Evolutionary conservation across 53 echinoderm and acorn worm genomes (phyloP).

Genomic region (Echinometra lucunter): DNA sequence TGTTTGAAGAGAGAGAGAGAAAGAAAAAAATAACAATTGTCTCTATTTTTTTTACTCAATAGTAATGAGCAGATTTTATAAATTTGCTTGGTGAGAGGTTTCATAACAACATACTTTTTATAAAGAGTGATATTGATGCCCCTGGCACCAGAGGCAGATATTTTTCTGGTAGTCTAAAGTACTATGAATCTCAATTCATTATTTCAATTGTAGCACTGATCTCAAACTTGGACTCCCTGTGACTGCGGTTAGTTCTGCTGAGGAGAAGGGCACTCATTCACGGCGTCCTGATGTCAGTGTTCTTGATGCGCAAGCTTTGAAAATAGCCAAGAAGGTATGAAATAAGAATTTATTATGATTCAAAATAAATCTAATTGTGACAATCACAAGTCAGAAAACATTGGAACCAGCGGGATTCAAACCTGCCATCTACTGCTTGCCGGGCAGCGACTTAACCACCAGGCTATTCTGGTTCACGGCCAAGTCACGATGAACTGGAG

Average conservation of each 20-base stretch:
- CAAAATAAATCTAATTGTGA: too few species aligned
- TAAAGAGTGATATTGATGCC: not conserved
- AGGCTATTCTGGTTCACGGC: too few species aligned
- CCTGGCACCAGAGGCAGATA: not conserved
- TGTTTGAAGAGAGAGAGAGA: too few species aligned
- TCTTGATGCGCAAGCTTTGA: not conserved
- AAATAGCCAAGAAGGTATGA: constrained; percentile 44
- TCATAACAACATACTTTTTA: not conserved
- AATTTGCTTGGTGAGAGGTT: not conserved
- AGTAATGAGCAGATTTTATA: not conserved
- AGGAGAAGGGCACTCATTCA: not conserved
- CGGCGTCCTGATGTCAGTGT: not conserved
- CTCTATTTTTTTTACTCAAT: not conserved
- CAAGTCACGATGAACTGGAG: too few species aligned
- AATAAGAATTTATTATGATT: too few species aligned
- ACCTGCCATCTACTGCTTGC: too few species aligned
- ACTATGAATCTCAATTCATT: not conserved
- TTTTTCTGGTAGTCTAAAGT: not conserved
- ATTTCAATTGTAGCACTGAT: not conserved
- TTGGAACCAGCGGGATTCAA: too few species aligned
- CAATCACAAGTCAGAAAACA: too few species aligned
- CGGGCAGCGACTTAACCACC: too few species aligned
- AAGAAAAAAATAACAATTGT: not conserved
- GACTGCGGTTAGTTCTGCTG: not conserved
- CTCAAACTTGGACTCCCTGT: constrained; percentile 35